These are phyloP conservation scores for Drosophila albomicans DNA, from an alignment of 1,140 invertebrate species.

Conservation along the genomic window DNA sequence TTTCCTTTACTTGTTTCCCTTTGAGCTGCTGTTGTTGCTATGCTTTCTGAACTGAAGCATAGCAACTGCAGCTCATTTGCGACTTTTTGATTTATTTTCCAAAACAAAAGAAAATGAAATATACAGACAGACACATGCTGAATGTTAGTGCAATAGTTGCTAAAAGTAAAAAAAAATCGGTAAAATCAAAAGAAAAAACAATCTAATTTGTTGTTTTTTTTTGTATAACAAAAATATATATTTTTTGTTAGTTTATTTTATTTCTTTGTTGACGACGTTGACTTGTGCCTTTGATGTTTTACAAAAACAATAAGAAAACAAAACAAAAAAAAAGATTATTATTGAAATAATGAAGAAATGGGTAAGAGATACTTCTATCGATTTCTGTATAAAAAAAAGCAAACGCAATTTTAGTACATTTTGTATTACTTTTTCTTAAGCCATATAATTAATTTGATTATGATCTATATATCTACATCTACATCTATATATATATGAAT, in stretches of 20 bases:
- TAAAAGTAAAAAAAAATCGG: slow-evolving; percentile 24
- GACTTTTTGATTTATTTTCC: slow-evolving; percentile 50
- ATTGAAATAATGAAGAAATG: slow-evolving; percentile 14
- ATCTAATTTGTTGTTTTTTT: slow-evolving; percentile 33
- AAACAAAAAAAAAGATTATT: slow-evolving; percentile 35
- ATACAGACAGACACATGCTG: slow-evolving; percentile 68
- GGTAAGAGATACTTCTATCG: slow-evolving; percentile 31
- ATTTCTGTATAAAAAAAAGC: slow-evolving; percentile 22
- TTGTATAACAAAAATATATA: slow-evolving; percentile 13
- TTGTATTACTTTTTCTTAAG: slow-evolving; percentile 79
- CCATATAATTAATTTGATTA: slow-evolving; percentile 64
- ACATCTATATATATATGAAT: slow-evolving; percentile 35
- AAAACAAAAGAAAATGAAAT: slow-evolving; percentile 40
- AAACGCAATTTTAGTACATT: slow-evolving; percentile 56
- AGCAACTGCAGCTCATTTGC: slow-evolving; percentile 47
- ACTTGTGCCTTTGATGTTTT: slow-evolving; percentile 85
- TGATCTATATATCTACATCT: slow-evolving; percentile 19
- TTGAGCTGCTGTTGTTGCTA: slow-evolving; percentile 45
- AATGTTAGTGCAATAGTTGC: slow-evolving; percentile 64
- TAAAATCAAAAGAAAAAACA: slow-evolving; percentile 39
- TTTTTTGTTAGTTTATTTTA: slow-evolving; percentile 73
- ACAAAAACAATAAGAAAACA: slow-evolving; percentile 50
- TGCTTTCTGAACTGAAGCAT: not conserved
- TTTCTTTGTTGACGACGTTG: slow-evolving; percentile 82
- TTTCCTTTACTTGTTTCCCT: slow-evolving; percentile 39